Conservation (phyloP, 2,113 vertebrate species). For the Passer montanus region DNA sequence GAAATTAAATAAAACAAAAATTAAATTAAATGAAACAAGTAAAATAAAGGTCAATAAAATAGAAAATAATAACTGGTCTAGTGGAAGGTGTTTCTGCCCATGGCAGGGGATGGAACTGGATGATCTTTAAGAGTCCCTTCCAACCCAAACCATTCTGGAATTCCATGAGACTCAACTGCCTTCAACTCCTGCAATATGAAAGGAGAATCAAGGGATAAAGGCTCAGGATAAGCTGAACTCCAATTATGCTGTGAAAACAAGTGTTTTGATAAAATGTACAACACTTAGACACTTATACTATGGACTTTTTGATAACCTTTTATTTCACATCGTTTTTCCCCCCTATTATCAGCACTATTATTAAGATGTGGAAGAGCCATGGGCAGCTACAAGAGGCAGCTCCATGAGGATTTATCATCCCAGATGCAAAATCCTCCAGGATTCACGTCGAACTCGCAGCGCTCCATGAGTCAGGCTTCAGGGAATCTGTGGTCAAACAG, state of each 20-base stretch:
- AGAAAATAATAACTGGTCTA: background rate
- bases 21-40: background rate
- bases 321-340: background rate
- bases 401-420: background rate
- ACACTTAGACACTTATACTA: background rate
- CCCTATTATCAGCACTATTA: background rate
- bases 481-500: background rate
- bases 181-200: background rate
- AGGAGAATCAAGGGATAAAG: background rate
- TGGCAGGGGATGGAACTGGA: background rate
- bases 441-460: fast-evolving
- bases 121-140: background rate
- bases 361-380: background rate
- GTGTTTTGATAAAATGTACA: background rate
- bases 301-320: background rate
- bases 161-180: background rate
- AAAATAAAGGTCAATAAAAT: background rate
- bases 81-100: background rate
- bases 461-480: background rate
- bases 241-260: background rate
- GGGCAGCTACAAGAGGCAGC: background rate
- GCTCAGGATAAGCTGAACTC: background rate
- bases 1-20: background rate
- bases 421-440: background rate
- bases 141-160: background rate